These are phyloP conservation scores for Boulengeromyrus knoepffleri DNA, from an alignment of 2,113 vertebrate species.

Conservation along the genomic window DNA sequence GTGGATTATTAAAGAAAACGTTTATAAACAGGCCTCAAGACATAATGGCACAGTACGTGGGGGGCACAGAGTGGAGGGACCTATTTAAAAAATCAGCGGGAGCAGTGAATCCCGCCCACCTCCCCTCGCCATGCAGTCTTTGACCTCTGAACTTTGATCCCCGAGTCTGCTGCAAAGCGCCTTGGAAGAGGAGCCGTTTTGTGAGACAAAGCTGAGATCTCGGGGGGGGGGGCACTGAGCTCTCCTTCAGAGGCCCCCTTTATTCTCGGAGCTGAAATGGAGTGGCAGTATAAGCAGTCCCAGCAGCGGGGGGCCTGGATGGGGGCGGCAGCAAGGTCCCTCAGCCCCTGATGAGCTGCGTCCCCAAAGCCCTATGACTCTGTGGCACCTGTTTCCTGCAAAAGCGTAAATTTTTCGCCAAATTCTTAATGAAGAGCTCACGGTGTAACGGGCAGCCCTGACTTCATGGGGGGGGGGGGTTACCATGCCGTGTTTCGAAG, in stretches of 20 bases:
- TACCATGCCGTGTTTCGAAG: conserved; percentile 29
- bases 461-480: conserved; percentile 31
- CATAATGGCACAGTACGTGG: not conserved
- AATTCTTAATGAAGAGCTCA: conserved; percentile 60
- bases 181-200: not conserved
- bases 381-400: conserved; percentile 57
- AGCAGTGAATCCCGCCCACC: not conserved
- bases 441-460: conserved; percentile 52
- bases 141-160: not conserved
- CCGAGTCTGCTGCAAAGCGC: not conserved
- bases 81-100: not conserved
- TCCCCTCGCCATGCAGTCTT: not conserved
- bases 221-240: not conserved
- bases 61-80: not conserved
- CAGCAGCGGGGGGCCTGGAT: conserved; percentile 18
- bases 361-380: conserved; percentile 45
- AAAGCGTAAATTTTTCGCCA: conserved; percentile 61
- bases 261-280: not conserved
- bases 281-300: conserved; percentile 29
- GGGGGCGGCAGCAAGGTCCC: not conserved
- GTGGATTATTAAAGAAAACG: conserved; percentile 9
- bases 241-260: not conserved
- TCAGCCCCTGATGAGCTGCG: not conserved
- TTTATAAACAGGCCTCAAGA: not conserved
- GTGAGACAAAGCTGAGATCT: not conserved